Evolutionary conservation across 2,113 vertebrate species (phyloP).

Genomic region (Laticauda laticaudata): DNA sequence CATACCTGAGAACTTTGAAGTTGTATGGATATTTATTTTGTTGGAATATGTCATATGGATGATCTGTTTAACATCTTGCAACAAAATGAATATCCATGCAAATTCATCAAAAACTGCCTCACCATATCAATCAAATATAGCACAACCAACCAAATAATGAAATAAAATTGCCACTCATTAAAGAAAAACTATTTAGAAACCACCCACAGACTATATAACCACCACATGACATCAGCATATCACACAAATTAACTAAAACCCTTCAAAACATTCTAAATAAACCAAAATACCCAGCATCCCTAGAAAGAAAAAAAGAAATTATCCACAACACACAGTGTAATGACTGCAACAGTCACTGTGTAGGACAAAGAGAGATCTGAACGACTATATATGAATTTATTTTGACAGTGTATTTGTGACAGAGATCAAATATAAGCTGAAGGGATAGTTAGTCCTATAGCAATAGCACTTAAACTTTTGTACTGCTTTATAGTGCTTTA

Average conservation of each 20-base stretch:
- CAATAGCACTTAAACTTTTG: too few relatives aligned
- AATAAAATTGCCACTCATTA: background rate
- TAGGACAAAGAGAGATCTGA: background rate
- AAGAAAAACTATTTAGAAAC: background rate
- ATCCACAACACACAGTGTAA: background rate
- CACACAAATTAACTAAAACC: background rate
- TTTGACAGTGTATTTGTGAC: background rate
- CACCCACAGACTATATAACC: background rate
- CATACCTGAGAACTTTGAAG: background rate
- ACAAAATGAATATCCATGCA: background rate
- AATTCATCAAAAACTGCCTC: background rate
- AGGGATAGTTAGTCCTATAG: background rate
- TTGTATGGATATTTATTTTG: background rate
- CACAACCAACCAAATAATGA: background rate
- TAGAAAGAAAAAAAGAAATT: background rate
- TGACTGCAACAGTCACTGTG: background rate
- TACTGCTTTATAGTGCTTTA: too few relatives aligned
- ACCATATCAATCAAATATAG: background rate
- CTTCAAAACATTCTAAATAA: background rate
- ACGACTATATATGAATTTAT: background rate
- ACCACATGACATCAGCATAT: background rate
- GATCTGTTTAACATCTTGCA: background rate
- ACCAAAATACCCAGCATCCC: background rate
- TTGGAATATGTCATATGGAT: background rate
- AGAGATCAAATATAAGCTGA: background rate